A percentile compares a stretch with the other conserved stretches of the same genome.
Conservation (phyloP, 2,888 invertebrate genomes). For the Drosophila phalerata region DNA sequence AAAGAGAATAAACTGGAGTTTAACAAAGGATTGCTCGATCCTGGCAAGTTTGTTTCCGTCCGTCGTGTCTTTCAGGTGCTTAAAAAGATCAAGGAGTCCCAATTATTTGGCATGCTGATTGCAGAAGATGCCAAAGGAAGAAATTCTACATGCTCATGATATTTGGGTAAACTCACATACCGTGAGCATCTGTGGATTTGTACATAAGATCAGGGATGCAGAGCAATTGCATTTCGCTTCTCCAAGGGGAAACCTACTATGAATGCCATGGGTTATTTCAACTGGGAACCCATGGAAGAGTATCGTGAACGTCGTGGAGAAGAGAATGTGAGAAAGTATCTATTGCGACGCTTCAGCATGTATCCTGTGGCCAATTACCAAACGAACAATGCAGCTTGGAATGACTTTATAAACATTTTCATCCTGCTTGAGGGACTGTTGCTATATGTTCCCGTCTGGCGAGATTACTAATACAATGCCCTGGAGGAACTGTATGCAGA, state of each 20-base stretch:
- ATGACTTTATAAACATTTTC: conserved; percentile 87
- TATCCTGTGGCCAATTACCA: conserved; percentile 86
- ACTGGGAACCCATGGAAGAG: conserved; percentile 70
- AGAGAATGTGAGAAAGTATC: conserved; percentile 86
- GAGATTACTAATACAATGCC: conserved; percentile 89
- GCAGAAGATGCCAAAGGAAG: conserved; percentile 91
- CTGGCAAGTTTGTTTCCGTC: conserved; percentile 88
- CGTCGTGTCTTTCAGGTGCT: conserved; percentile 89
- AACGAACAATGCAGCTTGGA: conserved; percentile 88
- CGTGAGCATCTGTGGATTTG: conserved; percentile 87
- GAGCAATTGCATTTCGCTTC: conserved; percentile 63
- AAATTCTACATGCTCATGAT: conserved; percentile 90
- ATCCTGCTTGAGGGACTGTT: conserved; percentile 86
- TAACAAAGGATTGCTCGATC: conserved; percentile 86
- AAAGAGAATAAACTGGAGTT: conserved; percentile 87
- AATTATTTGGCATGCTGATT: conserved; percentile 89
- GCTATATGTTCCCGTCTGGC: conserved; percentile 88
- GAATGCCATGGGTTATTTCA: conserved; percentile 35
- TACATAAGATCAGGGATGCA: conserved; percentile 39
- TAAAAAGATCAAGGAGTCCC: conserved; percentile 87
- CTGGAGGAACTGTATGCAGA: conserved; percentile 88
- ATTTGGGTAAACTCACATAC: conserved; percentile 88
- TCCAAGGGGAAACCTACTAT: conserved; percentile 53
- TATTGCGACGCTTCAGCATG: conserved; percentile 87
- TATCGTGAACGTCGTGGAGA: conserved; percentile 70